phyloP scores from a whole-genome alignment of 2,888 invertebrate genomes.

The Pseudanteris insignis region DNA sequence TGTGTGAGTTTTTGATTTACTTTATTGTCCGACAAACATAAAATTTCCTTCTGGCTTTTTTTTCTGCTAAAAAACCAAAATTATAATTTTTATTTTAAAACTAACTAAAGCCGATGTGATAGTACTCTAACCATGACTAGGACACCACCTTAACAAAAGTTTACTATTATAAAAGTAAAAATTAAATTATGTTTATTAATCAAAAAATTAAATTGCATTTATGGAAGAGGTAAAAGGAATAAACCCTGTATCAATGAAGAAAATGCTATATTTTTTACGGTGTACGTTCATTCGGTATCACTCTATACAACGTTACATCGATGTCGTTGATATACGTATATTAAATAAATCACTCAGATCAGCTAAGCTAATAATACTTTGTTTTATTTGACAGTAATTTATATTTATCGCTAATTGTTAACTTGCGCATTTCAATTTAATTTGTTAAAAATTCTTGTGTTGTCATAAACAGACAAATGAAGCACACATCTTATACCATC shows the following conservation, averaged over 20 bases:
- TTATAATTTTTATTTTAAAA: too few species aligned
- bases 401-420: neutral
- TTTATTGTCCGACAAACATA: too few species aligned
- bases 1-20: too few species aligned
- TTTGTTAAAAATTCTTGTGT: conserved; percentile 21
- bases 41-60: too few species aligned
- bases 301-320: conserved; percentile 38
- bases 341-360: conserved; percentile 57
- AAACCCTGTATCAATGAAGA: conserved; percentile 20
- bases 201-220: too few species aligned
- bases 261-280: conserved; percentile 45
- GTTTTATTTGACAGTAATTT: conserved; percentile 41
- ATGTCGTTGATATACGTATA: conserved; percentile 53
- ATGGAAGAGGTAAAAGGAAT: too few species aligned
- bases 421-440: conserved; percentile 1
- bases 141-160: too few species aligned
- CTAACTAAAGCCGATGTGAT: too few species aligned
- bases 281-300: conserved; percentile 36
- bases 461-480: conserved; percentile 20
- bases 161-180: too few species aligned
- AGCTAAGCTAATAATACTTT: conserved; percentile 58
- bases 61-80: too few species aligned
- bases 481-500: conserved; percentile 21
- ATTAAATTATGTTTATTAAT: too few species aligned
- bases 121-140: too few species aligned